phyloP scores from a whole-genome alignment of 1,140 invertebrate species.

The Drosophila ogumai region DNA sequence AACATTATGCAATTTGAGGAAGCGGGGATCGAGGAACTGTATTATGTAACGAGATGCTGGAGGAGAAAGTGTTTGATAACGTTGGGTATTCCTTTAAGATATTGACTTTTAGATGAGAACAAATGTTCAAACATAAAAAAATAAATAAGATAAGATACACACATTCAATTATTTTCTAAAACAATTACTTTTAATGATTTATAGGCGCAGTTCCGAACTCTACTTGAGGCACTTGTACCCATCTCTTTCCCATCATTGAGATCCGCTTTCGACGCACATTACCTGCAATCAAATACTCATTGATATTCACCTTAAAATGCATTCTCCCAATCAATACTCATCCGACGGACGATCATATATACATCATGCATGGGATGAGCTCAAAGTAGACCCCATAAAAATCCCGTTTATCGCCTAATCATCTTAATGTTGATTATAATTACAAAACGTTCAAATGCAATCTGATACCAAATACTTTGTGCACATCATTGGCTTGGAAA shows the following conservation, averaged over 20 bases:
- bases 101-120: not conserved
- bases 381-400: conserved; percentile 26
- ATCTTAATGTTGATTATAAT: conserved; percentile 66
- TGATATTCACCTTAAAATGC: conserved; percentile 16
- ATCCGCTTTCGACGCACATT: not conserved
- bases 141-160: not conserved
- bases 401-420: conserved; percentile 58
- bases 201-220: not conserved
- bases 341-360: conserved; percentile 6
- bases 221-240: not conserved
- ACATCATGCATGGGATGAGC: conserved; percentile 3
- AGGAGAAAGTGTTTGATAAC: not conserved
- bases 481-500: conserved; percentile 61
- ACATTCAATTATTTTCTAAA: not conserved
- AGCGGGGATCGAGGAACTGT: not conserved
- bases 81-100: not conserved
- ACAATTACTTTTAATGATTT: conserved; percentile 1
- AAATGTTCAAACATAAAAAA: not conserved
- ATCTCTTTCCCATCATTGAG: not conserved
- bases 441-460: conserved; percentile 63
- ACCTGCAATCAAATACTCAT: conserved; percentile 17
- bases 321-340: conserved; percentile 16
- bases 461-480: conserved; percentile 56
- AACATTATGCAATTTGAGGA: conserved; percentile 21
- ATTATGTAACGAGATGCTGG: no score